Conservation (phyloP, 2,888 invertebrate genomes). For the Thymelicus acteon region DNA sequence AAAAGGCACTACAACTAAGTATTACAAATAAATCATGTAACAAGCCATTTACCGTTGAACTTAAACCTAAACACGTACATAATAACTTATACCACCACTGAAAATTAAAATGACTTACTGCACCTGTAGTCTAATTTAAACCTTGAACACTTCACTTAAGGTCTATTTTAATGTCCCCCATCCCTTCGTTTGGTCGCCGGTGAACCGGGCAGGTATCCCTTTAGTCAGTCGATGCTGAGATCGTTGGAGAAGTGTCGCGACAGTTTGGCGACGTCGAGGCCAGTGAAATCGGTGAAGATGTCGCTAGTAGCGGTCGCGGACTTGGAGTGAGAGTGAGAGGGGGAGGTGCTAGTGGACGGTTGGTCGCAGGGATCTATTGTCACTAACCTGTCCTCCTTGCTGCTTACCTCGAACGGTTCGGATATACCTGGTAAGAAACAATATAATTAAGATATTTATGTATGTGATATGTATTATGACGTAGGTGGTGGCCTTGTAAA, state of each 20-base stretch:
- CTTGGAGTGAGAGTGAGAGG: conserved; percentile 50
- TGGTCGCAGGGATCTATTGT: conserved; percentile 57
- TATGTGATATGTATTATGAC: too few species aligned
- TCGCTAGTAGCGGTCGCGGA: conserved; percentile 66
- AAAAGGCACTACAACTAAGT: too few species aligned
- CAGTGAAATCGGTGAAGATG: conserved; percentile 78
- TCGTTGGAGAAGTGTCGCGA: conserved; percentile 81
- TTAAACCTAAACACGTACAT: too few species aligned
- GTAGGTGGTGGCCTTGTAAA: too few species aligned
- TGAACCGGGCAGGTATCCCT: conserved; percentile 74
- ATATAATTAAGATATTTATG: neutral
- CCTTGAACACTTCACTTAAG: conserved; percentile 3
- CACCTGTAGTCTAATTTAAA: neutral
- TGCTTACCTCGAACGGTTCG: conserved; percentile 78
- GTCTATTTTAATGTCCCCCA: conserved; percentile 24
- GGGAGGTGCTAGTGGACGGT: conserved; percentile 60
- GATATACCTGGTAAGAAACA: conserved; percentile 70
- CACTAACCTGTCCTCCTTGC: conserved; percentile 68
- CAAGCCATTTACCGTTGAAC: too few species aligned
- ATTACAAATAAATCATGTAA: too few species aligned
- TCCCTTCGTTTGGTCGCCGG: conserved; percentile 58
- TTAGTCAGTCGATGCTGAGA: conserved; percentile 82
- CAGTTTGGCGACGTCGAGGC: conserved; percentile 75
- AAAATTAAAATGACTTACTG: too few species aligned
- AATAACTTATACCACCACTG: too few species aligned